These are phyloP conservation scores for Cochlearius cochlearius DNA, from an alignment of 2,113 vertebrate species.

Conservation along the genomic window DNA sequence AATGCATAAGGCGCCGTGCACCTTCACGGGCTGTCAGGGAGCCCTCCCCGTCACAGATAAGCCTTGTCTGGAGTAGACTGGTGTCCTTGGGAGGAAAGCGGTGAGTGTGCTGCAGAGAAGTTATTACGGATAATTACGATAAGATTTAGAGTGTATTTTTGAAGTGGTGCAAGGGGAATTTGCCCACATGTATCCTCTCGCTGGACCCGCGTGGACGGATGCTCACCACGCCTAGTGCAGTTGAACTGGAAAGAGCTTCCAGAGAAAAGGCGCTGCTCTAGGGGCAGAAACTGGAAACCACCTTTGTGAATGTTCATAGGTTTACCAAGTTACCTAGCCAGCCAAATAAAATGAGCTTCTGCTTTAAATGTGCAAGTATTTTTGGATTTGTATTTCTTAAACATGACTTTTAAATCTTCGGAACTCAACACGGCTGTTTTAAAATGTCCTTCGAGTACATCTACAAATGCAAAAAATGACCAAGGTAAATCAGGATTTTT, in stretches of 20 bases:
- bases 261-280: not conserved
- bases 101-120: not conserved
- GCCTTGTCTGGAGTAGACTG: not conserved
- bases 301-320: not conserved
- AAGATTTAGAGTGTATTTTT: not conserved
- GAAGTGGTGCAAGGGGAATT: not conserved
- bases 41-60: not conserved
- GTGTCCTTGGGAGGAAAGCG: not conserved
- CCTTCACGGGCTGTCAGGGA: not conserved
- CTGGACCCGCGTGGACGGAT: not conserved
- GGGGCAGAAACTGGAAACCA: not conserved
- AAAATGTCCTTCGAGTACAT: not conserved
- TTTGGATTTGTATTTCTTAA: not conserved
- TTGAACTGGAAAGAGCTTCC: not conserved
- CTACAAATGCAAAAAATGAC: not conserved
- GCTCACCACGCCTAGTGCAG: rapidly evolving
- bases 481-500: not conserved
- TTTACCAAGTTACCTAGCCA: not conserved
- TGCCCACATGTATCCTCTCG: not conserved
- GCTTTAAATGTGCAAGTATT: not conserved
- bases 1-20: not conserved
- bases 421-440: not conserved
- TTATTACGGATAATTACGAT: not conserved
- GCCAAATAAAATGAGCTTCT: not conserved
- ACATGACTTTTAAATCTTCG: not conserved